Evolutionary conservation across 1,140 invertebrate genomes (phyloP), one percentile per base, ranked within the genome.

Genomic region (Triops cancriformis): DNA sequence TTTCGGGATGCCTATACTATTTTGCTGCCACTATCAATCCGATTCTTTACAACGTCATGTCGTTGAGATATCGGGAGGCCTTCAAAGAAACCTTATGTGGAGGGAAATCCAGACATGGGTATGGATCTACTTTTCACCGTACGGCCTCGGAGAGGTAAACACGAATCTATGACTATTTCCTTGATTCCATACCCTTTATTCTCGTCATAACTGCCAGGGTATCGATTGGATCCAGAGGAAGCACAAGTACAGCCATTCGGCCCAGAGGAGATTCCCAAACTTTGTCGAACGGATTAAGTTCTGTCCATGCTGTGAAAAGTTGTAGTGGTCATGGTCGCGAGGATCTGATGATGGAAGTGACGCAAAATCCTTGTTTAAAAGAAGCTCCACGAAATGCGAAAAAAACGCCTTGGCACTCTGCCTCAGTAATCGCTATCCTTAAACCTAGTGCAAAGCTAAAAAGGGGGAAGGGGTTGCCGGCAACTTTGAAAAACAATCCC

Each of bases 41-140:
- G 0, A 93, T 97, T 79, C 85, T 97, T 0, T 97, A 97, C 83
- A 95, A 94, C 84, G 88, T 96, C 0, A 96, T 97, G 94, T 96
- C 94, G 7, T 87, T 89, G 82, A 91, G 91, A 80, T 97, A 94
- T 84, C 86, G 94, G 14, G 86, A 89, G 1, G 94, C 94, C 1
- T 96, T 96, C 81, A 89, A 88, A 76, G 88, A 91, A 26, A 81
- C 80, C 5, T 73, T 83, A 0, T 79, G 78, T 27, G 73, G 75
- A 23, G 75, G 18, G 26, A 76, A 64, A 41, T 73, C 28, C 14
- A 26, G 37, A 37, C 18, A 72, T 26, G 23, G 73, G 23, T 26
- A 72, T 26, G 45, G 72, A 37, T 77, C 51, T 26, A 77, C n/a
- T 73, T 72, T 72, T 37, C 76, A 77, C 3, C 76, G 72, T 27